These are phyloP conservation scores for Netelia virgata DNA, from an alignment of 2,888 invertebrate genomes.

Conservation along the genomic window DNA sequence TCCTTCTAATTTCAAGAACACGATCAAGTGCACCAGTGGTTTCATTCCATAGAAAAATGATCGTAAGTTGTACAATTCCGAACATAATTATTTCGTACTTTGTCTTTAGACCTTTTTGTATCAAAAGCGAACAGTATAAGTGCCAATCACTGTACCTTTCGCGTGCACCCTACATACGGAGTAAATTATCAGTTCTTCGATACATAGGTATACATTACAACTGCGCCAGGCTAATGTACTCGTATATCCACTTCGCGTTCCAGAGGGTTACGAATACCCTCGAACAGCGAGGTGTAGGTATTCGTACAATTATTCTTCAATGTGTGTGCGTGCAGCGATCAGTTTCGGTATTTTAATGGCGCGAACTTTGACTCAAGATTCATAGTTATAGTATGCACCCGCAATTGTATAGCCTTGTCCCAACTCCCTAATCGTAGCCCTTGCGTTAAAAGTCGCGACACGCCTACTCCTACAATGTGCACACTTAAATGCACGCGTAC, in stretches of 20 bases:
- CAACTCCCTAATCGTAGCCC: constrained; percentile 23
- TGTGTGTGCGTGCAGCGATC: constrained; percentile 15
- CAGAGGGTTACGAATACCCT: constrained; percentile 17
- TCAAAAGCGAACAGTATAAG: background rate
- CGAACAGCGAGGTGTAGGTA: constrained; percentile 28
- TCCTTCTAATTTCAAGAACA: no score
- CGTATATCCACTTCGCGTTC: constrained; percentile 2
- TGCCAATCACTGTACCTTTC: constrained; percentile 13
- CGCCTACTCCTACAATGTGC: constrained; percentile 13
- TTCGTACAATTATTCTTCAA: constrained; percentile 39
- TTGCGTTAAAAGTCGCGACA: constrained; percentile 33
- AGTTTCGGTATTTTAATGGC: constrained; percentile 15
- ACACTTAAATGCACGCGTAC: no score
- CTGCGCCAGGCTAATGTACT: constrained; percentile 31
- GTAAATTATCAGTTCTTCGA: constrained; percentile 27
- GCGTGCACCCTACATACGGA: background rate
- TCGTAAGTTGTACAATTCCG: no score
- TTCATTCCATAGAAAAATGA: no score
- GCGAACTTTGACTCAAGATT: background rate
- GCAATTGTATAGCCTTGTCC: background rate
- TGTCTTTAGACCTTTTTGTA: no score
- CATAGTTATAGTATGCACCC: background rate
- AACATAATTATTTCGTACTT: no score
- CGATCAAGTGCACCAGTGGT: no score
- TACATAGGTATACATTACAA: constrained; percentile 2